phyloP scores from a whole-genome alignment of 2,888 invertebrate genomes.

The Uloborus plumipes region DNA sequence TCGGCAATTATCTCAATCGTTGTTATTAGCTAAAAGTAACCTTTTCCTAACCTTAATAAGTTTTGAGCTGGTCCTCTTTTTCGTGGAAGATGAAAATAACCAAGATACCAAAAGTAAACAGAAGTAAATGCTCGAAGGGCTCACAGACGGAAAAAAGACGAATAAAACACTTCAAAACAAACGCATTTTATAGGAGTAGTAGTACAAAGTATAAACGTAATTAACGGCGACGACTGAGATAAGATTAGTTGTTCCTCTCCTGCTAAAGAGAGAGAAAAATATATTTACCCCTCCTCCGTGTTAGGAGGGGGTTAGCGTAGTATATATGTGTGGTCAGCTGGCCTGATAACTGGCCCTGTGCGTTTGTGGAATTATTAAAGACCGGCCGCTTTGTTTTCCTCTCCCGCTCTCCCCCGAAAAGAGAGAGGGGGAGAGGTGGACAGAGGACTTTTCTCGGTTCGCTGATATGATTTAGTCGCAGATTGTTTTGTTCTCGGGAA shows the following conservation, averaged over 20 bases:
- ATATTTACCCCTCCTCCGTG: slow-evolving; percentile 24
- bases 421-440: neutral
- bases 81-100: neutral
- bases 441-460: slow-evolving; percentile 23
- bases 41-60: neutral
- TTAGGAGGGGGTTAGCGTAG: slow-evolving; percentile 33
- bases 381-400: slow-evolving; percentile 45
- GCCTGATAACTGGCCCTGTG: slow-evolving; percentile 54
- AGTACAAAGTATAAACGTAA: slow-evolving; percentile 61
- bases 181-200: slow-evolving; percentile 54
- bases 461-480: slow-evolving; percentile 62
- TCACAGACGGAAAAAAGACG: slow-evolving; percentile 8
- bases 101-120: neutral
- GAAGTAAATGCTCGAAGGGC: neutral
- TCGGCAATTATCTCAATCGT: too few relatives aligned
- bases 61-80: neutral
- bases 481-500: slow-evolving; percentile 57
- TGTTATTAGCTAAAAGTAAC: neutral
- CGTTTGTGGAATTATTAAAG: slow-evolving; percentile 64
- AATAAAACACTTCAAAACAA: slow-evolving; percentile 56
- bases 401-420: neutral
- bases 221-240: slow-evolving; percentile 61
- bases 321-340: slow-evolving; percentile 55
- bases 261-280: slow-evolving; percentile 60
- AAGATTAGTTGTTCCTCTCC: slow-evolving; percentile 62